Percentiles rank a stretch among this genome's conserved stretches.
These are phyloP conservation scores for Tyrannus savana DNA, from an alignment of 2,113 vertebrate genomes.

Conservation along the genomic window DNA sequence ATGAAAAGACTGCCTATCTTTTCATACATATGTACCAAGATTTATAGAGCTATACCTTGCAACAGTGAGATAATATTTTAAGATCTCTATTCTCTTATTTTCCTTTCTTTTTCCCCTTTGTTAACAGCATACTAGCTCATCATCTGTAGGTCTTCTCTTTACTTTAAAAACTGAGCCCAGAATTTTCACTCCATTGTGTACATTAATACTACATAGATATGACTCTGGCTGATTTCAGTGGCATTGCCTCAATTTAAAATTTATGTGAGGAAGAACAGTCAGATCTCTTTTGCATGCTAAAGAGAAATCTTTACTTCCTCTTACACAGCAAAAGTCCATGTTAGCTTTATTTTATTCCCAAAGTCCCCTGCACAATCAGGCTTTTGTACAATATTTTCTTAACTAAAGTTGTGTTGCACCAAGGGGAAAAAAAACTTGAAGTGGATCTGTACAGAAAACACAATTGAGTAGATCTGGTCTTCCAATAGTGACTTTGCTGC, in stretches of 20 bases:
- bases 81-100: neutral
- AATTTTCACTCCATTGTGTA: neutral
- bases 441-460: neutral
- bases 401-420: neutral
- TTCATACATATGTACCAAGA: neutral
- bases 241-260: neutral
- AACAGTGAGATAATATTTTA: neutral
- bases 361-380: neutral
- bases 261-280: neutral
- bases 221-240: neutral
- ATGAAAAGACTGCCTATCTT: neutral
- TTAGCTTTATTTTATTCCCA: neutral
- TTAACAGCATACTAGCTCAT: neutral
- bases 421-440: rapidly evolving
- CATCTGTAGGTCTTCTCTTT: neutral
- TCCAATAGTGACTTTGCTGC: neutral
- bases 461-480: neutral
- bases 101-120: neutral
- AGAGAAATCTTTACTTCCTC: neutral
- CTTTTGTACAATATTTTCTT: neutral
- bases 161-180: neutral
- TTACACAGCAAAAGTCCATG: neutral
- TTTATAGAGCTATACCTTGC: neutral
- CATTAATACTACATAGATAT: neutral
- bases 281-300: neutral